Evolutionary conservation across 2,888 invertebrate genomes (phyloP), one percentile per base, ranked within the genome.

Genomic region (Zygothrica quintamaculata): DNA sequence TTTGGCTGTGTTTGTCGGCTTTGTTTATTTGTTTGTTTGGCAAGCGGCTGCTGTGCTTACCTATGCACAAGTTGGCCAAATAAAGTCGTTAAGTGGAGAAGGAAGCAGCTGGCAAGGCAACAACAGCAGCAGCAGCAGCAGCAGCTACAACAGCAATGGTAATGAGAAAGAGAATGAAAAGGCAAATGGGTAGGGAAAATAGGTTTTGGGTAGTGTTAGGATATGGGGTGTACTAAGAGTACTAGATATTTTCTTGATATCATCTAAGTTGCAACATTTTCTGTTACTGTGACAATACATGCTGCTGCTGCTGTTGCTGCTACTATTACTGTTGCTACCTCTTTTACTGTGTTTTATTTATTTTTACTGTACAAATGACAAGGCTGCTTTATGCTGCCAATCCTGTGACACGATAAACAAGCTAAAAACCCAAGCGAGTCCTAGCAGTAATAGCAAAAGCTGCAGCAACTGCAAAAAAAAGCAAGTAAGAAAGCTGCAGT

Each of bases 321-420:
- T 25, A 13, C n/a, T 29, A 16, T 9, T 16, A 11, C 26, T 29
- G 18, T 31, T 31, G 39, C 15, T 47, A 11, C 15, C 59, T 15
- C 46, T 31, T 40, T 22, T 18, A 36, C 33, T 48, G 62, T 46
- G 46, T 55, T 66, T 62, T 74, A 76, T 73, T 76, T 73, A 62
- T 72, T 76, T 76, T 53, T 67, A 46, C 58, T 58, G 51, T 74
- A 65, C 65, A 87, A 84, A 77, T 76, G 80, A 76, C 76, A 76
- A 79, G 60, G 65, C 65, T 79, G 76, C 77, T 84, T 87, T 84
- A 81, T 84, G 74, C 85, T 80, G 87, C 87, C 87, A 80, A 80
- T 80, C 87, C 85, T 60, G 60, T 68, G 65, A 87, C 80, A 87
- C 58, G 85, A 80, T 80, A 87, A 80, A 80, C 80, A 80, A 77